phyloP scores from a whole-genome alignment of 2,888 invertebrate species.

The Galerucella pusilla region DNA sequence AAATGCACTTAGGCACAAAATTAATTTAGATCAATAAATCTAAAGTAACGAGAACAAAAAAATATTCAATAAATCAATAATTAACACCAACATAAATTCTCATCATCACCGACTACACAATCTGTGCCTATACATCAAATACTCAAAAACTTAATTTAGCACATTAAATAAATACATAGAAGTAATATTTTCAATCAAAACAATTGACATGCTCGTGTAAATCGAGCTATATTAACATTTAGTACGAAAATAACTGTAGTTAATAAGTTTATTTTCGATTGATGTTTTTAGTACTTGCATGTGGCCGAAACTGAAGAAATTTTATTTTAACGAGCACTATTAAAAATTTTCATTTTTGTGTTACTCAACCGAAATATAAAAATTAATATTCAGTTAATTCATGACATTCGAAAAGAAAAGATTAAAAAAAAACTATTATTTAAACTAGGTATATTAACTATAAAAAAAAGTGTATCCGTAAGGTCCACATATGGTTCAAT shows the following conservation, averaged over 20 bases:
- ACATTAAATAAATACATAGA: constrained; percentile 27
- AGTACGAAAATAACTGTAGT: constrained; percentile 15
- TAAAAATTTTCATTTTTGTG: neutral
- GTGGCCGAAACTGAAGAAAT: constrained; percentile 19
- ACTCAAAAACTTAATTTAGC: constrained; percentile 23
- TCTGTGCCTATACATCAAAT: constrained; percentile 10
- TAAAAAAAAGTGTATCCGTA: neutral
- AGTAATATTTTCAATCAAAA: constrained; percentile 20
- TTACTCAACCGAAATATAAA: neutral
- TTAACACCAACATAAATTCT: neutral
- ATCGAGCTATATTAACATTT: constrained; percentile 6
- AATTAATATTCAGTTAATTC: constrained; percentile 1
- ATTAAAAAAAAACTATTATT: neutral
- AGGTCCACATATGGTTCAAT: no score
- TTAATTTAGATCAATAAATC: neutral
- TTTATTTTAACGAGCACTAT: constrained; percentile 7
- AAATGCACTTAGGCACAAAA: neutral
- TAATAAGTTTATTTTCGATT: constrained; percentile 19
- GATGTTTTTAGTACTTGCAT: constrained; percentile 17
- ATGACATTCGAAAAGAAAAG: neutral
- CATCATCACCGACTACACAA: constrained; percentile 2
- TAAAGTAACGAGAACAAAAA: neutral
- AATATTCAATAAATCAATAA: constrained; percentile 2
- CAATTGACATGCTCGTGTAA: constrained; percentile 22
- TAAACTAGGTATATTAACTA: neutral